These are phyloP conservation scores for Penaeus indicus DNA, from an alignment of 1,140 invertebrate genomes.

Conservation along the genomic window DNA sequence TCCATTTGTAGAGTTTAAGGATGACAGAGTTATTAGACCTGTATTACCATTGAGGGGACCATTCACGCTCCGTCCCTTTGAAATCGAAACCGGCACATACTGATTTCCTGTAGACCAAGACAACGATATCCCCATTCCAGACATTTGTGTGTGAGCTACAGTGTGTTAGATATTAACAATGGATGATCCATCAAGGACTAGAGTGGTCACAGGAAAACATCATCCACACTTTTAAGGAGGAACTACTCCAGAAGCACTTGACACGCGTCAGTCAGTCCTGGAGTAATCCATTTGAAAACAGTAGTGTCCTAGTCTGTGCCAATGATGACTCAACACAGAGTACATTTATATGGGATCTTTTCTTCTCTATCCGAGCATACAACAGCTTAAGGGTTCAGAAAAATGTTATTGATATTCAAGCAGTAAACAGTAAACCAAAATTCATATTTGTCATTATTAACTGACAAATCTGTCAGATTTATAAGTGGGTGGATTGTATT, in stretches of 20 bases:
- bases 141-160: conserved; percentile 75
- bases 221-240: conserved; percentile 77
- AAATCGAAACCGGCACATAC: conserved; percentile 74
- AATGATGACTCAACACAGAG: conserved; percentile 77
- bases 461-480: conserved; percentile 78
- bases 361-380: conserved; percentile 74
- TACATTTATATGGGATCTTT: conserved; percentile 79
- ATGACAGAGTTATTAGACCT: conserved; percentile 66
- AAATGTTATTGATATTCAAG: conserved; percentile 78
- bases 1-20: conserved; percentile 76
- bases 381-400: conserved; percentile 75
- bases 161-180: not conserved
- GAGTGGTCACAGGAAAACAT: conserved; percentile 69
- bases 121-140: conserved; percentile 73
- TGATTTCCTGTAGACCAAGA: conserved; percentile 71
- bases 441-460: conserved; percentile 76
- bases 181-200: not conserved
- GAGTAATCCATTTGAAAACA: conserved; percentile 68
- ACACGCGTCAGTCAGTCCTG: conserved; percentile 77
- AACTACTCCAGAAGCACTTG: conserved; percentile 76
- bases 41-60: conserved; percentile 81
- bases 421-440: conserved; percentile 73
- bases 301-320: conserved; percentile 75
- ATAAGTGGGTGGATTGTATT: conserved; percentile 70
- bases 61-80: conserved; percentile 79